Conservation (phyloP, 2,888 invertebrate genomes). For the Papilio demoleus region DNA sequence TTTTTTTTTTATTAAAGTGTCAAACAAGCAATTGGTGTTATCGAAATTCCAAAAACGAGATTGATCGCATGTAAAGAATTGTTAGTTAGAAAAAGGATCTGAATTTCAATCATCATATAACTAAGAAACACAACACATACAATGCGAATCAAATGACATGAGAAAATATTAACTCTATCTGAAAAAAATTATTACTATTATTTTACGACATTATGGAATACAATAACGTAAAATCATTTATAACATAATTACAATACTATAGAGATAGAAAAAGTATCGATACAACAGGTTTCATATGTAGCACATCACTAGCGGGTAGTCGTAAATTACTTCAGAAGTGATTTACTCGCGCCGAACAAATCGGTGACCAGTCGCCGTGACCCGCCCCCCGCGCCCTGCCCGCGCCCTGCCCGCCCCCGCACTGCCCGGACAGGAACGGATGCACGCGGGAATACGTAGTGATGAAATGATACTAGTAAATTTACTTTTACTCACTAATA, state of each 20-base stretch:
- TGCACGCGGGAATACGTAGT: slow-evolving; percentile 7
- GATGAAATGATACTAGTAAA: slow-evolving; percentile 3
- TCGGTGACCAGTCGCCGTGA: slow-evolving; percentile 69
- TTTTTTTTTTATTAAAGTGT: slow-evolving; percentile 5
- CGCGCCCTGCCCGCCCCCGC: slow-evolving; percentile 53
- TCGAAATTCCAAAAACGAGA: neutral
- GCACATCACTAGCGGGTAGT: slow-evolving; percentile 62
- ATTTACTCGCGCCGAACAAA: slow-evolving; percentile 78
- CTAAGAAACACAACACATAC: too few relatives aligned
- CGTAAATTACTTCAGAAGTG: slow-evolving; percentile 80
- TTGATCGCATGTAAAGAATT: neutral
- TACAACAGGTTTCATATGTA: slow-evolving; percentile 11
- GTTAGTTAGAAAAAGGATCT: neutral
- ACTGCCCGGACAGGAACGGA: slow-evolving; percentile 26
- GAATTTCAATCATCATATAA: too few relatives aligned
- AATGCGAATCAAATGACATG: too few relatives aligned
- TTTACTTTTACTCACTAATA: neutral
- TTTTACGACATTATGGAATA: neutral
- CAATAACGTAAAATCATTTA: neutral
- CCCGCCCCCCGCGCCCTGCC: slow-evolving; percentile 66
- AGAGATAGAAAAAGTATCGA: slow-evolving; percentile 36
- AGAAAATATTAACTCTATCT: neutral
- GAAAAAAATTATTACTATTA: neutral
- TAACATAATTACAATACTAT: neutral
- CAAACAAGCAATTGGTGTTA: neutral